Conservation (phyloP, 1,140 invertebrate genomes). For the Microplitis demolitor region DNA sequence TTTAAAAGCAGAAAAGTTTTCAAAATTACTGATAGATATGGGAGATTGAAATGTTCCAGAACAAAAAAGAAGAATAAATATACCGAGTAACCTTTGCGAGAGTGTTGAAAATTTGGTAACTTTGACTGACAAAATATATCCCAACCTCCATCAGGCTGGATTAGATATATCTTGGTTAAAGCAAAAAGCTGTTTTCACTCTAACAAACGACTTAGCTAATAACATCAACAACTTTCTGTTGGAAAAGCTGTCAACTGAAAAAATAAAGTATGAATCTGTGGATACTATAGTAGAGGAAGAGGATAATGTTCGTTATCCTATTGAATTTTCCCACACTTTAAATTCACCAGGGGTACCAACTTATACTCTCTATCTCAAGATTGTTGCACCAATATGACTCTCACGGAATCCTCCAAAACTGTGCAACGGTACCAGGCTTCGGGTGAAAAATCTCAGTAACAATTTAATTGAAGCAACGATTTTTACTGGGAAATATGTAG, state of each 20-base stretch:
- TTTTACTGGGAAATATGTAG: constrained; percentile 28
- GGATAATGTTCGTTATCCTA: constrained; percentile 46
- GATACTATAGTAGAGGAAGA: constrained; percentile 44
- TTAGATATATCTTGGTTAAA: constrained; percentile 32
- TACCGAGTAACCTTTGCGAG: background rate
- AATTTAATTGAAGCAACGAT: constrained; percentile 34
- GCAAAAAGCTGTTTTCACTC: constrained; percentile 33
- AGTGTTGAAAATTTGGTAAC: constrained; percentile 29
- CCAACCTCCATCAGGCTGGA: constrained; percentile 41
- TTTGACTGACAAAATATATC: constrained; percentile 43
- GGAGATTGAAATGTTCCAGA: constrained; percentile 42
- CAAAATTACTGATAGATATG: constrained; percentile 48
- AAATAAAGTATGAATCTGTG: constrained; percentile 41
- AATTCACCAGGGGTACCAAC: constrained; percentile 45
- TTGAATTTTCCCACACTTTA: constrained; percentile 52
- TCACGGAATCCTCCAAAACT: constrained; percentile 35
- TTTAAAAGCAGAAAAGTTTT: constrained; percentile 41
- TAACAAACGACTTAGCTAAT: constrained; percentile 38
- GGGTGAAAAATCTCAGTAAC: constrained; percentile 25
- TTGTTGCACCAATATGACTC: constrained; percentile 51
- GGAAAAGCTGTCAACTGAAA: constrained; percentile 25
- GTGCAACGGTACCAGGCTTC: constrained; percentile 28
- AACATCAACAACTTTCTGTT: constrained; percentile 33
- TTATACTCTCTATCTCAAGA: constrained; percentile 43
- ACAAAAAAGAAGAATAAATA: background rate